phyloP scores from a whole-genome alignment of 1,140 invertebrate species.

The Meloidogyne hapla region DNA sequence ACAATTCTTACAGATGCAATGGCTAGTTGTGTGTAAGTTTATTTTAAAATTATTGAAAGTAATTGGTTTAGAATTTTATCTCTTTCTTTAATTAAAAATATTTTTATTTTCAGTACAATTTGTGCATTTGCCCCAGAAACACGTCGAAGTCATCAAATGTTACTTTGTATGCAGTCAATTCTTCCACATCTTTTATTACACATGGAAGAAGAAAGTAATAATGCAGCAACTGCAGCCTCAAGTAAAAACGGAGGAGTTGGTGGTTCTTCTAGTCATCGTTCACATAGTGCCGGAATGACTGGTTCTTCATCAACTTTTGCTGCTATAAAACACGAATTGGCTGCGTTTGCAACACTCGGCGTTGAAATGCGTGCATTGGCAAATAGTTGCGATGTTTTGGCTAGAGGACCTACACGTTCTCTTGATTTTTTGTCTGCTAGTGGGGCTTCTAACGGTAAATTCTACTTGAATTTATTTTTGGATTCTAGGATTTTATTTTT shows the following conservation, averaged over 20 bases:
- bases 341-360: slow-evolving; percentile 82
- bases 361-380: slow-evolving; percentile 81
- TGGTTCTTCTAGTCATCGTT: not conserved
- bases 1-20: slow-evolving; percentile 84
- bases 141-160: slow-evolving; percentile 91
- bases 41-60: not conserved
- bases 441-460: not conserved
- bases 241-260: not conserved
- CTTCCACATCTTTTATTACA: slow-evolving; percentile 89
- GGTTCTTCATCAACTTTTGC: slow-evolving; percentile 41
- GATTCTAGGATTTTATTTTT: no score
- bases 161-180: slow-evolving; percentile 83
- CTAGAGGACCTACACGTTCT: slow-evolving; percentile 64
- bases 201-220: slow-evolving; percentile 82
- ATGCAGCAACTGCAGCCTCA: slow-evolving; percentile 60
- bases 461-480: no score
- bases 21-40: slow-evolving; percentile 76
- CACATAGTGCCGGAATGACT: not conserved
- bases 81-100: not conserved
- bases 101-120: slow-evolving; percentile 72
- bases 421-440: slow-evolving; percentile 63
- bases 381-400: slow-evolving; percentile 80
- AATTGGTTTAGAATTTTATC: not conserved
- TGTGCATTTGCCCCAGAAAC: slow-evolving; percentile 95
- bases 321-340: slow-evolving; percentile 77